phyloP scores from a whole-genome alignment of 2,888 invertebrate genomes.

The Phortica magna region DNA sequence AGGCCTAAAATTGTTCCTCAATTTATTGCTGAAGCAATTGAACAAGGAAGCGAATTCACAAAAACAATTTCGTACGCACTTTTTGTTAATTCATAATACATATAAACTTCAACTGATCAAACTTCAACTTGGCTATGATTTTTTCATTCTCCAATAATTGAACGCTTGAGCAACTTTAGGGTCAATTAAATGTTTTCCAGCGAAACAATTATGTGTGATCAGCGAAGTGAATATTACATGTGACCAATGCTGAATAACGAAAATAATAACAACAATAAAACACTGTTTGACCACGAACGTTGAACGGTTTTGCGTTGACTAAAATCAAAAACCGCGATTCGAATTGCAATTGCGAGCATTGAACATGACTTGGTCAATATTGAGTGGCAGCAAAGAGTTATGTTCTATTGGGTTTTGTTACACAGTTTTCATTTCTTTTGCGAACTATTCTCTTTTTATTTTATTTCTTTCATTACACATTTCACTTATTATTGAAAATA shows the following conservation, averaged over 20 bases:
- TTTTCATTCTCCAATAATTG: slow-evolving; percentile 35
- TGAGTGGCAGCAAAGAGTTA: not conserved
- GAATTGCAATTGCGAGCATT: not conserved
- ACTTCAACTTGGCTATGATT: not conserved
- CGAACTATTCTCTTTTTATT: slow-evolving; percentile 31
- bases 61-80: too few species aligned
- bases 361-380: not conserved
- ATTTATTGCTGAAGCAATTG: too few species aligned
- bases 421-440: slow-evolving; percentile 29
- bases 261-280: too few species aligned
- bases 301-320: not conserved
- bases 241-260: not conserved
- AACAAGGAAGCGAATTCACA: too few species aligned
- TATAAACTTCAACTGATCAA: not conserved
- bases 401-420: slow-evolving; percentile 6
- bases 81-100: too few species aligned
- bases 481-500: too few species aligned
- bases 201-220: slow-evolving; percentile 24
- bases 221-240: not conserved
- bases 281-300: not conserved
- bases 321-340: not conserved
- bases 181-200: slow-evolving; percentile 65
- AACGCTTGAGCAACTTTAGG: slow-evolving; percentile 67
- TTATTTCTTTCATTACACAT: slow-evolving; percentile 13
- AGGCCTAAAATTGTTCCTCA: too few species aligned